Conservation (phyloP, 2,797 vertebrate species). For the Cottoperca gobio region DNA sequence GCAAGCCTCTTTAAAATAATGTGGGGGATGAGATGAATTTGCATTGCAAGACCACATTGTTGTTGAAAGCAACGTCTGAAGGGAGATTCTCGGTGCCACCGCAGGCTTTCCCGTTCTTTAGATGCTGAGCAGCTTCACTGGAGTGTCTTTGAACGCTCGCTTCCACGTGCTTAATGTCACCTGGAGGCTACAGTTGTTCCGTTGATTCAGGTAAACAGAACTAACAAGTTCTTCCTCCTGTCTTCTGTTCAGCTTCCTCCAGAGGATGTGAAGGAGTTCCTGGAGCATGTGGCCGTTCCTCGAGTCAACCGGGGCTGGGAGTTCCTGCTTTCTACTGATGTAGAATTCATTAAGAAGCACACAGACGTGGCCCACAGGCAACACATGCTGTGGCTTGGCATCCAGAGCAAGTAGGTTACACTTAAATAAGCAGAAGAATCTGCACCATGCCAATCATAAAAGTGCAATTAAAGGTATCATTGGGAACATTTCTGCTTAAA, state of each 20-base stretch:
- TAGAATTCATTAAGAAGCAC: constrained; percentile 95
- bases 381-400: constrained; percentile 97
- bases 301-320: constrained; percentile 97
- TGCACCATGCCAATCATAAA: neutral
- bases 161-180: neutral
- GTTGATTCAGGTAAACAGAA: constrained; percentile 9
- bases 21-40: neutral
- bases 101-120: neutral
- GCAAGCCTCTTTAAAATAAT: neutral
- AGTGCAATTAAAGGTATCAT: neutral
- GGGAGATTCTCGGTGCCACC: neutral
- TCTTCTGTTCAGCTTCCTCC: constrained; percentile 90
- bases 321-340: constrained; percentile 92
- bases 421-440: neutral
- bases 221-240: constrained; percentile 8
- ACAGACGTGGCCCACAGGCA: constrained; percentile 96
- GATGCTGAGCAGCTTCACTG: neutral
- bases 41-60: neutral
- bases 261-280: constrained; percentile 98
- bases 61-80: neutral
- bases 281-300: constrained; percentile 95
- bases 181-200: neutral
- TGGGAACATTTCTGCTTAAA: too few relatives aligned
- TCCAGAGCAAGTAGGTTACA: constrained; percentile 94
- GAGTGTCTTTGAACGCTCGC: neutral